Evolutionary conservation across 1,140 invertebrate species (phyloP), one percentile per base, ranked within the genome.

Genomic region (Hermetia illucens): DNA sequence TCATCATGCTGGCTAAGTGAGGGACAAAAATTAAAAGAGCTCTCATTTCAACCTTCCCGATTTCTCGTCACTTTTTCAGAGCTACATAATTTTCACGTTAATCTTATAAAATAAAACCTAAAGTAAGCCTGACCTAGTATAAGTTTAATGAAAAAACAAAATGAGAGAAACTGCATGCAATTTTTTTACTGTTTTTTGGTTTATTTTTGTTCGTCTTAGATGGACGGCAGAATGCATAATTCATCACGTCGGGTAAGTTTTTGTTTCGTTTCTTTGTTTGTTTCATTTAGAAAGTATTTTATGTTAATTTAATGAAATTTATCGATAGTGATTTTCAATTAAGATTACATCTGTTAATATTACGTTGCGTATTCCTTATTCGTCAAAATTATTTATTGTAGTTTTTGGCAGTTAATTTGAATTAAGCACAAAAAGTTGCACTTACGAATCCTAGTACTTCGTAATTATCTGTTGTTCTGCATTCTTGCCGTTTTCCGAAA

Each of bases 181-280:
- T 17, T 30, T 30, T 22, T 31, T 36, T 19, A 19, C 24, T 16
- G 16, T 16, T 32, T 57, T 59, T 60, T 59, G 39, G 55, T 60
- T 60, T 60, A 51, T 59, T 60, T 51, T 59, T 51, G 56, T 53
- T 59, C 56, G 51, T 53, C 52, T 56, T 57, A 60, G 57, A 59
- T 60, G 57, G 57, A 60, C 53, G 56, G 56, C 56, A 59, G 57
- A 53, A 55, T 60, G 55, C 53, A 60, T 55, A 60, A 54, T 49
- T 55, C 56, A 59, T 59, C 57, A 55, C 57, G 56, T 51, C 56
- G 57, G 57, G 57, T 60, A 59, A 60, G 57, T 54, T 53, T 17
- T 9, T 5, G 30, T 16, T 32, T 32, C 17, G 15, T 48, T 44
- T 39, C 47, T 21, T 42, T 41, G 43, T 44, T 36, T 42, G 40